Conservation (phyloP, 2,888 invertebrate species). For the Cryptocephalus moraei region DNA sequence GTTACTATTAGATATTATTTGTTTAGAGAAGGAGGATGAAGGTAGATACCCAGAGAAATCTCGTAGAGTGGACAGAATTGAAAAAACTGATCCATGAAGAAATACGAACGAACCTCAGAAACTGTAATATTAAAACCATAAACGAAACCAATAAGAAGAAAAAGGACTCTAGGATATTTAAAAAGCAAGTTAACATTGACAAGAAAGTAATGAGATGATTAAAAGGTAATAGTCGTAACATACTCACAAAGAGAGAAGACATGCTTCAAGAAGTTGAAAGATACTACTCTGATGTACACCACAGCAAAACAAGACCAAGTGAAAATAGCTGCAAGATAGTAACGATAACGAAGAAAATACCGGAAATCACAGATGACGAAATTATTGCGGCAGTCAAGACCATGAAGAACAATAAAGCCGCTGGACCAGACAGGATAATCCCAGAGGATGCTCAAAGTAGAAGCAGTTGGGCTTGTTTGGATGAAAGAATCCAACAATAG, state of each 20-base stretch:
- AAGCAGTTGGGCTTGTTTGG: too few relatives aligned
- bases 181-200: background rate
- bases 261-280: background rate
- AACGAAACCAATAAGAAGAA: background rate
- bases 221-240: background rate
- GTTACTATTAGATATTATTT: too few relatives aligned
- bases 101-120: too few relatives aligned
- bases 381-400: background rate
- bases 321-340: background rate
- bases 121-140: background rate
- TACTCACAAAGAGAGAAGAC: background rate
- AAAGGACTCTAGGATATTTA: background rate
- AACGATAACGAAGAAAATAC: background rate
- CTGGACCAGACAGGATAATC: background rate
- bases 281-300: background rate
- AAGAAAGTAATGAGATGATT: background rate
- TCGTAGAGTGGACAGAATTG: too few relatives aligned
- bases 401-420: background rate
- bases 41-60: too few relatives aligned
- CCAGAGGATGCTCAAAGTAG: background rate
- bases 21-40: too few relatives aligned
- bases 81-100: too few relatives aligned
- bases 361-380: background rate
- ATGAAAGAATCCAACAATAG: too few relatives aligned
- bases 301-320: background rate